Percentiles rank a stretch among this genome's conserved stretches.
Evolutionary conservation across 2,888 invertebrate genomes (phyloP).

Genomic region (Ypsolopha sequella): DNA sequence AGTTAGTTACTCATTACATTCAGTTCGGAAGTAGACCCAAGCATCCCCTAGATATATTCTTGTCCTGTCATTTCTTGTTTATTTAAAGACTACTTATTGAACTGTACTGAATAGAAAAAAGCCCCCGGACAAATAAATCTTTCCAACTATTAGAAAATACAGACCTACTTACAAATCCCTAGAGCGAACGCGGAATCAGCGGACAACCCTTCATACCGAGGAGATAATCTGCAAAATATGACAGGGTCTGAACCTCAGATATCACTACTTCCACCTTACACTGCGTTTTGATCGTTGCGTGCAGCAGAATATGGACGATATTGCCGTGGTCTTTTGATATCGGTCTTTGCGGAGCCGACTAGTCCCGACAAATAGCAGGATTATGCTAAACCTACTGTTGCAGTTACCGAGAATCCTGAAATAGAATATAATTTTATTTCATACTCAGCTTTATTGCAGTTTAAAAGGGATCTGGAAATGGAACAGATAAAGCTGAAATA

Average conservation of each 20-base stretch:
- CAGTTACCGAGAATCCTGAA: conserved; percentile 7
- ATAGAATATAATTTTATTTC: conserved; percentile 17
- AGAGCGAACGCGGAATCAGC: neutral
- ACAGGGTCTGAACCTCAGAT: conserved; percentile 15
- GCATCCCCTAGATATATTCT: no score
- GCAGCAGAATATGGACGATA: no score
- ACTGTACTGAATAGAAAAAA: no score
- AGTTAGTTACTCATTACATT: no score
- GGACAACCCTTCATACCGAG: neutral
- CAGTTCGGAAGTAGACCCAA: no score
- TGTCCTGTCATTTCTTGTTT: no score
- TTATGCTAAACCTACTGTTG: conserved; percentile 34
- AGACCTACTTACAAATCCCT: neutral
- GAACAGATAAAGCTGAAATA: neutral
- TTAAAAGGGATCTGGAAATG: conserved; percentile 1
- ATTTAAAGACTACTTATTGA: no score
- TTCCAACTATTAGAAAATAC: no score
- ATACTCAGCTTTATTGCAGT: conserved; percentile 6
- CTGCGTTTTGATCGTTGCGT: no score
- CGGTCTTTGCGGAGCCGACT: conserved; percentile 11
- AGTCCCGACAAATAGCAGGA: conserved; percentile 28
- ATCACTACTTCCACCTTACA: neutral
- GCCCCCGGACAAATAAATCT: no score
- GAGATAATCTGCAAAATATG: conserved; percentile 30
- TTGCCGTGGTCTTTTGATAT: no score